A percentile compares a stretch with the other conserved stretches of the same genome.
Conservation (phyloP, 2,113 vertebrate genomes). For the Bothrops jararaca region DNA sequence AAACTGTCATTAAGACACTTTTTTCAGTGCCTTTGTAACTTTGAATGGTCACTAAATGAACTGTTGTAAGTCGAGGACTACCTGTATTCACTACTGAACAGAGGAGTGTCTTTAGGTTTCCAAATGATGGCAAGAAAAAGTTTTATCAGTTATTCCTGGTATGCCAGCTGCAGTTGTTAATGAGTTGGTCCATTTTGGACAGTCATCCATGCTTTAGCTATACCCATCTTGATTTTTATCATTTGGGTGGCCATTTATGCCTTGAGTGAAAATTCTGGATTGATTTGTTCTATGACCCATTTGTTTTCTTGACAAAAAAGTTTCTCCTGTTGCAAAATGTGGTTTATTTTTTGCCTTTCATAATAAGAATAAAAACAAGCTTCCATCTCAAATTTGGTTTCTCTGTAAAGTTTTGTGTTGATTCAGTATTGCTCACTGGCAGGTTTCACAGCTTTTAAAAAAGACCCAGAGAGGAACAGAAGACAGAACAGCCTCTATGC, state of each 20-base stretch:
- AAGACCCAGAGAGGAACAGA: constrained; percentile 71
- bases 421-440: fast-evolving
- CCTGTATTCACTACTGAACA: background rate
- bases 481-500: constrained; percentile 70
- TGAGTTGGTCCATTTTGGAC: background rate
- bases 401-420: background rate
- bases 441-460: constrained; percentile 76
- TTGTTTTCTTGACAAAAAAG: background rate
- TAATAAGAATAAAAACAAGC: background rate
- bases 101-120: background rate
- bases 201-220: background rate
- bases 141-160: background rate
- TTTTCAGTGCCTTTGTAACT: background rate
- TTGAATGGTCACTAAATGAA: background rate
- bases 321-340: background rate
- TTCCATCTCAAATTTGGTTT: background rate
- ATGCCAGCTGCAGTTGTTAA: background rate
- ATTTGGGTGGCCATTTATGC: background rate
- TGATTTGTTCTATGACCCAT: background rate
- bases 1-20: background rate
- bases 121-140: background rate
- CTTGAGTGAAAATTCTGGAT: background rate
- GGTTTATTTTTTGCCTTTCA: background rate
- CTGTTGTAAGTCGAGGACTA: background rate
- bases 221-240: background rate